Evolutionary conservation across 92 coral and sea anemone species (phyloP).

Genomic region (Phymanthus crucifer): DNA sequence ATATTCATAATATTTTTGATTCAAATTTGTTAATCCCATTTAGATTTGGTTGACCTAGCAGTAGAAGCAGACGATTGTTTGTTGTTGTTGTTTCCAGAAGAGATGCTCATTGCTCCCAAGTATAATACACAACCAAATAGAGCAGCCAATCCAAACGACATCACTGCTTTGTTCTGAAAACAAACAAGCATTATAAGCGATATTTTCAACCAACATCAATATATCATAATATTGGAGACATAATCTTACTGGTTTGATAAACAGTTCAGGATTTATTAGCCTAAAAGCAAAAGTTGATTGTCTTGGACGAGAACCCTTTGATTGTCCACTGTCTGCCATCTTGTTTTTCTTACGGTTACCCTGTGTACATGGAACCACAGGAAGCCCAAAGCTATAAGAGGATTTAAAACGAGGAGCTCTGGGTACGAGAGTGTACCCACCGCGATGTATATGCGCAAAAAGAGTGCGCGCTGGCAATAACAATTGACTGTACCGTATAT

Average conservation of each 20-base stretch:
- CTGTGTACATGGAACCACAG: conserved; percentile 4
- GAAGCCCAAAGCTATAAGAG: neutral
- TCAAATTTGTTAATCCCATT: conserved; percentile 63
- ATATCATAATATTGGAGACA: neutral
- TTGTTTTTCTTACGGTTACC: conserved; percentile 1
- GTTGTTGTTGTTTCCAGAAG: conserved; percentile 32
- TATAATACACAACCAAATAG: conserved; percentile 80
- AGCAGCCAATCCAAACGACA: conserved; percentile 83
- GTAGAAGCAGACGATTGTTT: conserved; percentile 44
- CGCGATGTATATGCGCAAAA: too few species aligned
- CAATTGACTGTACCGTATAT: too few species aligned
- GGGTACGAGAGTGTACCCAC: too few species aligned
- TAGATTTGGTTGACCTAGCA: conserved; percentile 54
- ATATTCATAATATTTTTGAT: neutral
- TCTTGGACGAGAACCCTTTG: conserved; percentile 36
- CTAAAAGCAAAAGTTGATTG: conserved; percentile 89
- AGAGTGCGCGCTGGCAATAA: too few species aligned
- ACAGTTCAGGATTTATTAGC: conserved; percentile 91
- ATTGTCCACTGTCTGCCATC: conserved; percentile 7
- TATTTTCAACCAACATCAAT: neutral
- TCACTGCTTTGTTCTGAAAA: conserved; percentile 89
- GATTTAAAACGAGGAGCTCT: too few species aligned
- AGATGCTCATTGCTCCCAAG: conserved; percentile 81
- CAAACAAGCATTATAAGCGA: neutral
- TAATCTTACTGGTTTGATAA: conserved; percentile 87